Evolutionary conservation across 1,140 invertebrate genomes (phyloP), one percentile per base, ranked within the genome.

Genomic region (Halictus rubicundus): DNA sequence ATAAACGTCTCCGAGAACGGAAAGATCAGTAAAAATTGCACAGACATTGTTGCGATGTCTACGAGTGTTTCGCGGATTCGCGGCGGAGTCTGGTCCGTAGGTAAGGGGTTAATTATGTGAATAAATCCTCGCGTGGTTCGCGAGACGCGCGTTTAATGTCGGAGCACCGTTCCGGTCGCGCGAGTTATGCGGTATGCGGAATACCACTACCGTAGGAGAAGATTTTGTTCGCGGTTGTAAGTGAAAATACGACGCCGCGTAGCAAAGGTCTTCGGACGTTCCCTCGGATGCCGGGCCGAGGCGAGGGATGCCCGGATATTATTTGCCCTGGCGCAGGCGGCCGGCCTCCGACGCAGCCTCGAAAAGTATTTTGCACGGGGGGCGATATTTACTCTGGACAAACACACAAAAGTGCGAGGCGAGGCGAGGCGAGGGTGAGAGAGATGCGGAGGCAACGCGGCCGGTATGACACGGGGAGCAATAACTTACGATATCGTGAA

Each of bases 361-460:
- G 89, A 88, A 90, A 89, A 81, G 85, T 89, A 90, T 90, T 91
- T 91, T 88, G 87, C 88, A 80, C 86, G 82, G 76, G 79, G 82
- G 76, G 79, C 83, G 86, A 89, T 90, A 88, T 91, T 91, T 91
- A 88, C 87, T 59, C 85, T 80, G 81, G 71, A 83, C 77, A 91
- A 89, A 89, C 86, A 85, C 69, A 81, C 76, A 82, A 49, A 63
- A 80, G 54, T 79, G 74, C 85, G 64, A 79, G 77, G 75, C 57
- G 54, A 79, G 77, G 75, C 57, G 54, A 74, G 63, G 68, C 64
- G 42, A 75, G 70, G 79, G 57, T 70, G 71, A n/a, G 68, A 37
- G 70, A 77, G 64, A 68, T 69, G 82, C 81, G 76, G 86, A 84
- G 79, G 75, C 74, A 81, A 85, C 71, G 57, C 14, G 79, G 37